These are phyloP conservation scores for Brachionus paranguensis DNA, from an alignment of 1,140 invertebrate species.

Conservation along the genomic window DNA sequence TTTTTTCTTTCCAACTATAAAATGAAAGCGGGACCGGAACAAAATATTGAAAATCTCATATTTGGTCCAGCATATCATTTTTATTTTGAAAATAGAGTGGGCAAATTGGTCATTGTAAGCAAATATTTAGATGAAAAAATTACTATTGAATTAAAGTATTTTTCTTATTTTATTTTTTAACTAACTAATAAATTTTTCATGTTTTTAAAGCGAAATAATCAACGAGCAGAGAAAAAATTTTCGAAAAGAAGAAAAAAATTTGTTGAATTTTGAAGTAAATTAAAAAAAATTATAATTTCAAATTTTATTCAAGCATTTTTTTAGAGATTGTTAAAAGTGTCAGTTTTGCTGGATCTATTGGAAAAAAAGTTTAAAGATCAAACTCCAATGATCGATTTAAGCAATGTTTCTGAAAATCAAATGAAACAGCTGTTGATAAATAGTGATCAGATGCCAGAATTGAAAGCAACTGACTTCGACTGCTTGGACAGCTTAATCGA, in stretches of 20 bases:
- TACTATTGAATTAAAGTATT: not conserved
- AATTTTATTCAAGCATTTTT: not conserved
- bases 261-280: conserved; percentile 4
- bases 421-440: not conserved
- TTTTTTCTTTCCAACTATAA: not conserved
- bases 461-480: not conserved
- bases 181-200: not conserved
- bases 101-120: not conserved
- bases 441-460: not conserved
- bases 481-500: not conserved
- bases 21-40: not conserved
- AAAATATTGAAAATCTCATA: not conserved
- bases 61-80: conserved; percentile 2
- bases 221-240: not conserved
- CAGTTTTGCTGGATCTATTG: not conserved
- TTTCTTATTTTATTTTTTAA: not conserved
- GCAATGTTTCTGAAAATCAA: not conserved
- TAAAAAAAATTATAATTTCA: not conserved
- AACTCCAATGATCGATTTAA: not conserved
- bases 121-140: not conserved
- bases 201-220: not conserved
- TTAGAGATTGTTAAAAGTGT: not conserved
- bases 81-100: conserved; percentile 6
- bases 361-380: conserved; percentile 8
- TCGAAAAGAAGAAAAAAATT: conserved; percentile 3